Base-by-base conservation (phyloP, 1,140 invertebrate genomes). In the Trinorchestia longiramus region DNA sequence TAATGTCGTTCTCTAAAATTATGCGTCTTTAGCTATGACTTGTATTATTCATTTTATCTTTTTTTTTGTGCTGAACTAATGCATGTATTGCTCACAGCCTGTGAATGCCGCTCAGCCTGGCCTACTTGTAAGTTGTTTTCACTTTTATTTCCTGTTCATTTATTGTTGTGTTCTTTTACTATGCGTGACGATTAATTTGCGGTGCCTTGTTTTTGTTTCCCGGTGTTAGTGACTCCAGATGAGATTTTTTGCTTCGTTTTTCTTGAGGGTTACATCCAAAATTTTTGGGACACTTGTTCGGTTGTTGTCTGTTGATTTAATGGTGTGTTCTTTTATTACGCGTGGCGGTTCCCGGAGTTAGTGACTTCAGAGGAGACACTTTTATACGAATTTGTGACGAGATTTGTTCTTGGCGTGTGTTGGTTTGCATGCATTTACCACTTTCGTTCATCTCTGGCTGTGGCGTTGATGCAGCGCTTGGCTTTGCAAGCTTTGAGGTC, bases 51-150 rank as follows among this genome's bases (percentile, higher is more conserved):
- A 87, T 8, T 87, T 87, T 87, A 40, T 87, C 8, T 87, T 87
- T n/a, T 8, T 90, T 17, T 4, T 90, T 17, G 4, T 90, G n/a
- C 41, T 90, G 23, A 8, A 90, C 88, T 90, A 90, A 90, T 90
- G 43, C 88, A 90, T 90, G 88, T 90, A 43, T 90, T 90, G 88
- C 88, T 90, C 88, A 42, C 88, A 90, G 88, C 88, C 88, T 90
- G 88, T 90, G 88, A 42, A 90, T 90, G 88, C 88, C 88, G 88
- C 88, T 90, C 88, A 15, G 88, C 88, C 88, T 41, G 88, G n/a
- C 43, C 88, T 90, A 42, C n/a, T 90, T 90, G 88, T 90, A 43
- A 90, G 88, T 90, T 90, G 88, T 43, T 42, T 36, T 42, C 43
- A 41, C 88, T 11, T 28, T 90, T 90, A 43, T 90, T 90, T 90